Evolutionary conservation across 2,113 vertebrate species (phyloP).

Genomic region (Heptranchias perlo): DNA sequence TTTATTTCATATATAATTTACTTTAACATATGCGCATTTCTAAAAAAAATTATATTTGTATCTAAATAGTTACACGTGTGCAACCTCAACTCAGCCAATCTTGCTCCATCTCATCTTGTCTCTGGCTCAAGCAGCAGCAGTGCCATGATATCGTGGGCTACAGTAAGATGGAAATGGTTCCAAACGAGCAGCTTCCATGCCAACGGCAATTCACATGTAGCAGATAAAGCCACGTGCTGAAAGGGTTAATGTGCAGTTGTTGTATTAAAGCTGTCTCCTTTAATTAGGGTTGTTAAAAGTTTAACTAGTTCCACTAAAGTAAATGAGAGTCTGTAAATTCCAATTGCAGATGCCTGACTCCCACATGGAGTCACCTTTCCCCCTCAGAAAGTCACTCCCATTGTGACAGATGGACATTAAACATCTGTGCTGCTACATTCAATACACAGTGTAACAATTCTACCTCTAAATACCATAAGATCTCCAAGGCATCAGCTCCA

Average conservation of each 20-base stretch:
- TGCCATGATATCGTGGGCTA: neutral
- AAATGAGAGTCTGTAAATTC: slow-evolving; percentile 56
- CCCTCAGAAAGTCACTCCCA: slow-evolving; percentile 17
- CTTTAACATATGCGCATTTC: neutral
- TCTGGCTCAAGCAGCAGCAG: neutral
- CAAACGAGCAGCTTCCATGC: neutral
- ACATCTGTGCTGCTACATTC: slow-evolving; percentile 14
- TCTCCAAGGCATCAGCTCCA: neutral
- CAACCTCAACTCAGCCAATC: neutral
- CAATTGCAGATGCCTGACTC: slow-evolving; percentile 47
- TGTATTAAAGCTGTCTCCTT: slow-evolving; percentile 39
- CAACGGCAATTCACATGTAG: neutral
- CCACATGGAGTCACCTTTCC: slow-evolving; percentile 40
- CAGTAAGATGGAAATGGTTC: neutral
- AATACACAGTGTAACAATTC: neutral
- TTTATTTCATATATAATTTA: neutral
- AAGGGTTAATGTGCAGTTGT: neutral
- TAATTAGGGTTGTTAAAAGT: slow-evolving; percentile 51
- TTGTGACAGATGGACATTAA: slow-evolving; percentile 14
- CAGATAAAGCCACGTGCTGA: neutral
- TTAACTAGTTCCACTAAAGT: slow-evolving; percentile 51
- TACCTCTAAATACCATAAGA: neutral
- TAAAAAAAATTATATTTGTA: neutral
- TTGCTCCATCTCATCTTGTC: neutral
- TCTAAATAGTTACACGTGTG: neutral